Base-by-base conservation (phyloP, 2,113 vertebrate species). In the Coryphaenoides rupestris region DNA sequence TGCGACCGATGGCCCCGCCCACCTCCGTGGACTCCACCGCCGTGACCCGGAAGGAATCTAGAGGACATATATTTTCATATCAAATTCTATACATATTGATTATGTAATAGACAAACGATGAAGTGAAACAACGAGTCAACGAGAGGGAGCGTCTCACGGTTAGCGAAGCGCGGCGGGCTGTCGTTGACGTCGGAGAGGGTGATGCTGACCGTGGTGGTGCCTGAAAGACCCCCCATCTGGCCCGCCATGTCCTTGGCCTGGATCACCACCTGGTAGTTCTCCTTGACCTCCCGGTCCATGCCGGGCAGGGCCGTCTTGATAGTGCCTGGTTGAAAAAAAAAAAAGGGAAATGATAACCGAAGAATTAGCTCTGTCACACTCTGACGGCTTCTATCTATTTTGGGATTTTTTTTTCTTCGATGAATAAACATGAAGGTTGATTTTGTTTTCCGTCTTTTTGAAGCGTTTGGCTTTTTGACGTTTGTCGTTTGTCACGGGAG, bases 201-300 rank as follows among this genome's bases (percentile, higher is more conserved):
- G 89, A 99, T 97, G 89, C 95, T 98, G 88, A 99, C 94, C 0
- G 92, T 96, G 1, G 97, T 94, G 50, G 96, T 98, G 0, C 96
- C 97, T 5, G 96, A 98, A 16, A 98, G 76, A 5, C 97, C 97
- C 0, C 97, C 97, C 95, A 97, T 98, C 87, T 99, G 97, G 21
- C 97, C 97, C 0, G 96, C 97, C 97, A 99, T 99, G 84, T 99
- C 97, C 54, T 98, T 99, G 2, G 96, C 97, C 76, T 99, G 97
- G 79, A 98, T 98, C 64, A 99, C 94, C 56, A 99, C 96, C 89
- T 98, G 95, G 76, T 98, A 99, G n/a, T 94, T 90, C 21, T 98
- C 97, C 60, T 92, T 91, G n/a, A 97, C 95, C 88, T 99, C 97
- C 79, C 97, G 89, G 79, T 95, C 95, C 97, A 99, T 99, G 66